Percentiles rank a stretch among this genome's conserved stretches.
phyloP scores from a whole-genome alignment of 2,797 vertebrate genomes.

The Poeciliopsis infans region DNA sequence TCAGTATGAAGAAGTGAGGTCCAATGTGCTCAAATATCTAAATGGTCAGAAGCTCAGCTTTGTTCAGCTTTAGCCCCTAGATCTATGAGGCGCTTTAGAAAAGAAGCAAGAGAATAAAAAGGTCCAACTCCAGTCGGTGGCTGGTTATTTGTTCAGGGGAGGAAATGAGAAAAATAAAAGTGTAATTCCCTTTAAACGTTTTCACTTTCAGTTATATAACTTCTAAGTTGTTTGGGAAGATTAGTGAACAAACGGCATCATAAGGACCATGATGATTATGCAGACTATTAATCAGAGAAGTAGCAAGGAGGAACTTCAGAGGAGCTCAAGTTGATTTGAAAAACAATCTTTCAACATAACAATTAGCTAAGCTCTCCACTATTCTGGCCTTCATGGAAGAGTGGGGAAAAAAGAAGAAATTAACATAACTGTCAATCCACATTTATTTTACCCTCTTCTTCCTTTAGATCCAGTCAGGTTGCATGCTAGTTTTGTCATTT shows the following conservation, averaged over 20 bases:
- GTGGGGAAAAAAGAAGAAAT: background rate
- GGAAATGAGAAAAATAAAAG: constrained; percentile 10
- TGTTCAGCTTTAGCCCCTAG: constrained; percentile 15
- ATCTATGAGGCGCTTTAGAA: constrained; percentile 4
- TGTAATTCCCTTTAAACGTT: background rate
- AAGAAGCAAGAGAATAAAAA: constrained; percentile 7
- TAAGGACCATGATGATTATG: too few relatives aligned
- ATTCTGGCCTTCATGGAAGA: too few relatives aligned
- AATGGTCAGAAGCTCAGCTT: constrained; percentile 3
- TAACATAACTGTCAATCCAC: background rate
- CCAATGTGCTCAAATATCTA: constrained; percentile 23
- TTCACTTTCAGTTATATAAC: background rate
- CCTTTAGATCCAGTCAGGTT: background rate
- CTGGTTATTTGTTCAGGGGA: constrained; percentile 2
- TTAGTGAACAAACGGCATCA: too few relatives aligned
- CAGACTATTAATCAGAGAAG: too few relatives aligned
- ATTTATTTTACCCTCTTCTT: background rate
- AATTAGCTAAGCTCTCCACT: too few relatives aligned
- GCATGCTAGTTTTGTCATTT: background rate
- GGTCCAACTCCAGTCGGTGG: background rate
- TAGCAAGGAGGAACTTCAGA: too few relatives aligned
- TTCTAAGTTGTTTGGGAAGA: too few relatives aligned
- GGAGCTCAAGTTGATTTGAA: too few relatives aligned
- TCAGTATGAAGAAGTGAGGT: constrained; percentile 27
- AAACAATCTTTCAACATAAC: too few relatives aligned